Base-by-base conservation (phyloP, 2,797 vertebrate genomes). In the Pangasius mekongensis region DNA sequence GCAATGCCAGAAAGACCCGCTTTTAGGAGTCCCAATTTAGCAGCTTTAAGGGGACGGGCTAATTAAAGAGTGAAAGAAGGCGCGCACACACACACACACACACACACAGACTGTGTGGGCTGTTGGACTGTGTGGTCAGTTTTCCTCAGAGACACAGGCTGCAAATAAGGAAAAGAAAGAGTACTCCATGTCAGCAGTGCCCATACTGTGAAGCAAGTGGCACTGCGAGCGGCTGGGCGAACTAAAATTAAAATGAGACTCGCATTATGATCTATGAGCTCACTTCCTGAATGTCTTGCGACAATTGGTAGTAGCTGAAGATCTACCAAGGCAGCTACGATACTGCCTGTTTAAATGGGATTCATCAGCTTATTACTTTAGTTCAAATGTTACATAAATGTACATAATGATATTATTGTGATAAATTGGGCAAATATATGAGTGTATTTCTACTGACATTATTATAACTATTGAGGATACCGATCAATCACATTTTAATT, bases 21-120 rank as follows among this genome's bases (percentile, higher is more conserved):
- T 89, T 89, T 86, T 85, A 87, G 64, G 47, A 87, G 89, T 85
- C 83, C 60, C 24, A 60, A 87, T 87, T 89, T 88, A 88, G 86
- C 52, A 71, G 84, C 84, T 85, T 60, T 49, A 36, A 58, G 80
- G 89, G 69, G 77, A 87, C 76, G 9, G 56, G 73, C 88, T 89
- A 87, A 89, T 90, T 86, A 89, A 91, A 88, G 88, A 89, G 33
- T 66, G 85, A 87, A 88, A 71, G 60, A 83, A 84, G 87, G 56
- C 74, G 5, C 33, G 14, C 54, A 80, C 52, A 30, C 39, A 54
- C 2, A n/a, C 10, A 49, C 24, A 52, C 27, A 54, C 49, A 52
- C 49, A 20, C 27, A 54, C n/a, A 20, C 13, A 52, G 5, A n/a
- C 49, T 7, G 58, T 88, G 88, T 87, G 89, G 89, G 88, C 83